phyloP scores from a whole-genome alignment of 2,113 vertebrate genomes.

The Oncorhynchus kisutch region DNA sequence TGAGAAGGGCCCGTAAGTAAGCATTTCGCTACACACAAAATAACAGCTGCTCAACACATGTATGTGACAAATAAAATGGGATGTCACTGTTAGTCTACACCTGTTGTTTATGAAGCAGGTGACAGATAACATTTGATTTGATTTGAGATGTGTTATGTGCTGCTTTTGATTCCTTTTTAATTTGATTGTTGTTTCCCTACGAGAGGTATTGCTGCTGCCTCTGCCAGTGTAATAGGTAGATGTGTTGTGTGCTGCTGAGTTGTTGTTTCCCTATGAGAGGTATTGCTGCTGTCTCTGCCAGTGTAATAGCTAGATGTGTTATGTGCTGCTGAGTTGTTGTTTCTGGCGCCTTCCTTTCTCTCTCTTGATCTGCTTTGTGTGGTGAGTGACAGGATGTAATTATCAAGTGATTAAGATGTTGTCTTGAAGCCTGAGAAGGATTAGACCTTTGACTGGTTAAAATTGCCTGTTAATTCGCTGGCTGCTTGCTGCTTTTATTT shows the following conservation, averaged over 20 bases:
- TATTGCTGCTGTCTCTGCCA: neutral
- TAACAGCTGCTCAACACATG: no score
- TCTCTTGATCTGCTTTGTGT: conserved; percentile 47
- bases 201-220: no score
- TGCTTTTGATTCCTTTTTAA: no score
- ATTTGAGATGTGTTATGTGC: no score
- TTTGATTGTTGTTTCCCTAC: no score
- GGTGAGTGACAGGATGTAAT: conserved; percentile 70
- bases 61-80: no score
- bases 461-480: conserved; percentile 47
- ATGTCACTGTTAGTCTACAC: no score
- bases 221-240: no score
- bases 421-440: conserved; percentile 48
- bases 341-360: conserved; percentile 58
- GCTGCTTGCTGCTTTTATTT: conserved; percentile 22
- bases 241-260: neutral
- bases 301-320: conserved; percentile 38
- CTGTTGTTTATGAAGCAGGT: no score
- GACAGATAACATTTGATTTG: no score
- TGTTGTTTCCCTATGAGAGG: neutral
- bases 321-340: neutral
- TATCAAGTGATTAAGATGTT: conserved; percentile 68
- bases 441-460: conserved; percentile 48
- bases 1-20: no score
- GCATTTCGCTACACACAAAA: no score